Evolutionary conservation across 1,140 invertebrate species (phyloP).

Genomic region (Drosophila leontia): DNA sequence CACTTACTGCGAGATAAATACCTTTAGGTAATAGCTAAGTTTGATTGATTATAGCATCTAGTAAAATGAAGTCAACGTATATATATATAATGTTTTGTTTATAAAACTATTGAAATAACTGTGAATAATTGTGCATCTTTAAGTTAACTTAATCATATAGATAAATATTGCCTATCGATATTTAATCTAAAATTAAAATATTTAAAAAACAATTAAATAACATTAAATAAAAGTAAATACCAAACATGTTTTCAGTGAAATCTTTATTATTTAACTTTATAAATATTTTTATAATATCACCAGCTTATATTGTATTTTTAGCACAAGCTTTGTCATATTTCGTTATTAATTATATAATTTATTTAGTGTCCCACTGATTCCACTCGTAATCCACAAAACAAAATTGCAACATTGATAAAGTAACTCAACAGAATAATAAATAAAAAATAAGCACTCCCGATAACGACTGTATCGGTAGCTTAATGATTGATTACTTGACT

Average conservation of each 20-base stretch:
- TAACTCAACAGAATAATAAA: neutral
- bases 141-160: no score
- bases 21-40: neutral
- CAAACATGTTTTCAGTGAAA: neutral
- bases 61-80: neutral
- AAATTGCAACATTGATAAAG: conserved; percentile 16
- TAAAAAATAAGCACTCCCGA: neutral
- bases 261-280: neutral
- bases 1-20: neutral
- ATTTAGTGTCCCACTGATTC: neutral
- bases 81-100: neutral
- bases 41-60: conserved; percentile 6
- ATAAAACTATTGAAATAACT: neutral
- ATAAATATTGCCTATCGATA: no score
- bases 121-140: no score
- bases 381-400: neutral
- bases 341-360: conserved; percentile 14
- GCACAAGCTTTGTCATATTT: neutral
- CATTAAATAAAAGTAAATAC: no score
- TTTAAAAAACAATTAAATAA: no score
- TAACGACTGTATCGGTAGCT: conserved; percentile 2
- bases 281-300: neutral
- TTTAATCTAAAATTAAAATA: no score
- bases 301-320: neutral
- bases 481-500: conserved; percentile 16